A percentile compares a stretch with the other conserved stretches of the same genome.
Evolutionary conservation across 1,140 invertebrate genomes (phyloP).

Genomic region (Drosophila murphyi): DNA sequence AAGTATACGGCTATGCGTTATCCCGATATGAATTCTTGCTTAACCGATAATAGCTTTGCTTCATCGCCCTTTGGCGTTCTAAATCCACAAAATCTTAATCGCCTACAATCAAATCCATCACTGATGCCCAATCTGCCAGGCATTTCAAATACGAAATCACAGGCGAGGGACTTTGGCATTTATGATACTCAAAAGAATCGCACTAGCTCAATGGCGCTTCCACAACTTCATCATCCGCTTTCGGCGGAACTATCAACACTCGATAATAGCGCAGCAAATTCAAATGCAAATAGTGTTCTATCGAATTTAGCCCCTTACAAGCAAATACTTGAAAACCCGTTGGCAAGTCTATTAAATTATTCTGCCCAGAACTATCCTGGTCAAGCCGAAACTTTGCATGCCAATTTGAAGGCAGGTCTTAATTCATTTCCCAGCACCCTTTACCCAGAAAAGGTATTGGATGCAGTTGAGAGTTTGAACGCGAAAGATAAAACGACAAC

Average conservation of each 20-base stretch:
- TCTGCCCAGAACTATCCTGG: slow-evolving; percentile 20
- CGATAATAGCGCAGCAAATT: slow-evolving; percentile 7
- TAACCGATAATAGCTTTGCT: slow-evolving; percentile 27
- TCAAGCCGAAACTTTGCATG: slow-evolving; percentile 9
- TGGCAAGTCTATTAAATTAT: slow-evolving; percentile 42
- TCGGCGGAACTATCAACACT: slow-evolving; percentile 12
- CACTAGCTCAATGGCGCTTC: slow-evolving; percentile 1
- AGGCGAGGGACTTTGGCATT: slow-evolving; percentile 27
- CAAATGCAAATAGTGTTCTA: slow-evolving; percentile 29
- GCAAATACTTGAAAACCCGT: slow-evolving; percentile 39
- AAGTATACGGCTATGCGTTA: slow-evolving; percentile 45
- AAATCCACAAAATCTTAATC: slow-evolving; percentile 24
- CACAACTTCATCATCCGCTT: slow-evolving; percentile 25
- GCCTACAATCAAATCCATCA: slow-evolving; percentile 25
- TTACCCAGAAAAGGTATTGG: slow-evolving; percentile 13
- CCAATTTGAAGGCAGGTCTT: slow-evolving; percentile 10
- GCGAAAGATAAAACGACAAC: slow-evolving; percentile 14
- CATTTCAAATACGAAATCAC: slow-evolving; percentile 18
- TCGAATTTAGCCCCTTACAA: slow-evolving; percentile 40
- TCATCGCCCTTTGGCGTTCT: slow-evolving; percentile 21
- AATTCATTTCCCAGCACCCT: slow-evolving; percentile 1
- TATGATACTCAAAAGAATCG: slow-evolving; percentile 33
- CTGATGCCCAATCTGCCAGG: slow-evolving; percentile 36
- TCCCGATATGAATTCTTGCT: slow-evolving; percentile 40
- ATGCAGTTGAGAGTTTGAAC: slow-evolving; percentile 11